A percentile compares a stretch with the other conserved stretches of the same genome.
Evolutionary conservation across 2,888 invertebrate genomes (phyloP).

Genomic region (Melinaea menophilus): DNA sequence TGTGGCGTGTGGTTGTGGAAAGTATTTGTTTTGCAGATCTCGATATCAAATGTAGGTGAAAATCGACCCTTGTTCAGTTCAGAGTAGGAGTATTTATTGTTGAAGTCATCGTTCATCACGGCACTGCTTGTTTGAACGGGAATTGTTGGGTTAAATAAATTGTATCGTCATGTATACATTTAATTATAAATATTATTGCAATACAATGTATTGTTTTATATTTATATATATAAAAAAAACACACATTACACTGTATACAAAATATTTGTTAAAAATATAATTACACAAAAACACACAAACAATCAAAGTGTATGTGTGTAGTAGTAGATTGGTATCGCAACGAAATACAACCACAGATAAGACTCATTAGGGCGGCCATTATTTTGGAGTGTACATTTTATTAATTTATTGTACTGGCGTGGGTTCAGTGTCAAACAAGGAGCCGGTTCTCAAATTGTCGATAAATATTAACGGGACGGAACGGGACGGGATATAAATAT

Average conservation of each 20-base stretch:
- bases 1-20: slow-evolving; percentile 34
- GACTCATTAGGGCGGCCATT: slow-evolving; percentile 27
- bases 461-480: slow-evolving; percentile 46
- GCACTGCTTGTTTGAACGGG: slow-evolving; percentile 33
- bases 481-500: slow-evolving; percentile 45
- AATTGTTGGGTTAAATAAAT: slow-evolving; percentile 27
- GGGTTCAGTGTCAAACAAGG: slow-evolving; percentile 52
- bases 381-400: slow-evolving; percentile 35
- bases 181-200: no score
- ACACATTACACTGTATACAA: background rate
- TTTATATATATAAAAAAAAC: no score
- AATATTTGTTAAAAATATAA: background rate
- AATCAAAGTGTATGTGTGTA: background rate
- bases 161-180: slow-evolving; percentile 10
- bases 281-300: background rate
- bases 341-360: slow-evolving; percentile 27
- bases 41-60: slow-evolving; percentile 61
- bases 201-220: no score
- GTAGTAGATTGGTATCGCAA: slow-evolving; percentile 16
- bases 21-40: slow-evolving; percentile 49
- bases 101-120: slow-evolving; percentile 41
- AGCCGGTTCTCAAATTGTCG: slow-evolving; percentile 53
- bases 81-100: slow-evolving; percentile 45
- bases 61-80: slow-evolving; percentile 57
- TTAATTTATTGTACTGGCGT: slow-evolving; percentile 52